Conservation (phyloP, 2,797 vertebrate species). For the Nyctalus aviator region DNA sequence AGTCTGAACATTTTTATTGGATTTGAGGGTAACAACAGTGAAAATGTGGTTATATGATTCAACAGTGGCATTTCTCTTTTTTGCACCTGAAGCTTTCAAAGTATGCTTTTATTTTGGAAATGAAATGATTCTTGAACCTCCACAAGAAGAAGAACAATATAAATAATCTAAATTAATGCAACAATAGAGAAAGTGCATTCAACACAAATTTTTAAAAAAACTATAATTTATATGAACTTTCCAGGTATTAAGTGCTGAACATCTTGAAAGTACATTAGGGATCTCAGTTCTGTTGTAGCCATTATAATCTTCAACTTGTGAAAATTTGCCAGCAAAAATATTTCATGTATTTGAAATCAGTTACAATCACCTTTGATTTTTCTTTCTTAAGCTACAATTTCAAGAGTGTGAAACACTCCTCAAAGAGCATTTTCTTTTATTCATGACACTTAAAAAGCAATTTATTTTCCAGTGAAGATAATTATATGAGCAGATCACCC, state of each 20-base stretch:
- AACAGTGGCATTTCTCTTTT: not conserved
- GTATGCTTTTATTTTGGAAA: conserved; percentile 39
- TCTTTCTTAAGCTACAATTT: conserved; percentile 68
- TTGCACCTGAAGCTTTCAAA: not conserved
- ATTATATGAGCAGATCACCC: conserved; percentile 36
- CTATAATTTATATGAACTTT: conserved; percentile 47
- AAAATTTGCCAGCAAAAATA: conserved; percentile 59
- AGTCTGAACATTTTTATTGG: not conserved
- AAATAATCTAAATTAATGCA: conserved; percentile 1
- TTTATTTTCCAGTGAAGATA: conserved; percentile 52
- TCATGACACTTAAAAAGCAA: conserved; percentile 58
- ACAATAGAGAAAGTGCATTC: conserved; percentile 39
- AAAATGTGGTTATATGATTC: not conserved
- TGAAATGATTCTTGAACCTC: not conserved
- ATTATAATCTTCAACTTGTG: conserved; percentile 10
- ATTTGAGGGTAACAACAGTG: not conserved
- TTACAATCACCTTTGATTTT: conserved; percentile 70
- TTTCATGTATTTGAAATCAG: conserved; percentile 65
- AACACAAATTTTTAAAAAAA: not conserved
- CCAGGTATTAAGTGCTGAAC: conserved; percentile 2
- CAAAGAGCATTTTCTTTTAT: conserved; percentile 70
- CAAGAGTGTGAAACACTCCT: conserved; percentile 46
- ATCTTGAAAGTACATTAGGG: conserved; percentile 17
- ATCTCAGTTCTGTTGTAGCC: conserved; percentile 20
- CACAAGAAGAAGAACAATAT: not conserved